Conservation (phyloP, 2,888 invertebrate genomes). For the Lasioglossum malachurum region DNA sequence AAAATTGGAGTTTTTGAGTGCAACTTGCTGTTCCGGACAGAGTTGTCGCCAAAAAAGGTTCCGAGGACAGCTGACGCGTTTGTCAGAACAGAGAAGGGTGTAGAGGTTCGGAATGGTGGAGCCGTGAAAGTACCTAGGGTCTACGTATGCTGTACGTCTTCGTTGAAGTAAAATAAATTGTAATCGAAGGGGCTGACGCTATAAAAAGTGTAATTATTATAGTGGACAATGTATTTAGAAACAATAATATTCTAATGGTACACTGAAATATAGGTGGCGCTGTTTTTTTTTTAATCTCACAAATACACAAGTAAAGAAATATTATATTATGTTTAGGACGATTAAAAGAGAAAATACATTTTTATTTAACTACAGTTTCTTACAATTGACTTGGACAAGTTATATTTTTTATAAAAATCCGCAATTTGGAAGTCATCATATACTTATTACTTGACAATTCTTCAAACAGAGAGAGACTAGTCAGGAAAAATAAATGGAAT, state of each 20-base stretch:
- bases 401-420: not conserved
- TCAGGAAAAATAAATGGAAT: not conserved
- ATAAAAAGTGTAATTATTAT: too few relatives aligned
- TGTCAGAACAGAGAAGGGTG: not conserved
- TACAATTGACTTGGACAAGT: not conserved
- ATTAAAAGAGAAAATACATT: not conserved
- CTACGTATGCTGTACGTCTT: not conserved
- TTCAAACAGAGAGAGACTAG: not conserved
- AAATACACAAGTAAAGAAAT: too few relatives aligned
- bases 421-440: not conserved
- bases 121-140: too few relatives aligned
- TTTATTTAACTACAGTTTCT: not conserved
- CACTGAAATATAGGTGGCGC: too few relatives aligned
- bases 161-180: not conserved
- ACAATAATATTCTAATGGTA: too few relatives aligned
- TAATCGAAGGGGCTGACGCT: not conserved
- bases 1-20: constrained; percentile 6
- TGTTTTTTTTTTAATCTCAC: too few relatives aligned
- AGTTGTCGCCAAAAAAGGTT: not conserved
- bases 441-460: not conserved
- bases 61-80: not conserved
- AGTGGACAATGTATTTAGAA: too few relatives aligned
- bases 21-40: not conserved
- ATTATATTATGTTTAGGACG: not conserved
- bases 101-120: not conserved